Percentiles rank a stretch among this genome's conserved stretches.
phyloP scores from a whole-genome alignment of 2,797 vertebrate species.

The Tolypeutes matacus region DNA sequence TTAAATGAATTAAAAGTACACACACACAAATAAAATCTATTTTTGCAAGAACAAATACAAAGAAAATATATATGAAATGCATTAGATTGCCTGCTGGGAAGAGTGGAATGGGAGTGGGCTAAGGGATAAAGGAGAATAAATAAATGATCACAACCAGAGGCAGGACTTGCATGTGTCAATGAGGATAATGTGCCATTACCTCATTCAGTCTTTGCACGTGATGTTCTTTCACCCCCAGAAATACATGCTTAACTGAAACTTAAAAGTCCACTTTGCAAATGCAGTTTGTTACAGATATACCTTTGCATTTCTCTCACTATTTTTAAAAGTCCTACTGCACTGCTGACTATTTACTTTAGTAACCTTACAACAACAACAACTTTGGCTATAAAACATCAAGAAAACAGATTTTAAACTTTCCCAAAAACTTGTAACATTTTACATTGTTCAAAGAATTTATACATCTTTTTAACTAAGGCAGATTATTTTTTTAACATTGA shows the following conservation, averaged over 20 bases:
- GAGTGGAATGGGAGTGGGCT: not conserved
- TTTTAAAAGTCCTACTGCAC: not conserved
- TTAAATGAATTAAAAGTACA: not conserved
- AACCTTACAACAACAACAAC: not conserved
- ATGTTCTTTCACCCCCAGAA: not conserved
- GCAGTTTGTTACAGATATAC: not conserved
- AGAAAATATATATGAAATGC: not conserved
- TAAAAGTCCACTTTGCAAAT: not conserved
- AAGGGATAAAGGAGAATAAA: not conserved
- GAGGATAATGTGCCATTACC: not conserved
- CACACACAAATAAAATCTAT: not conserved
- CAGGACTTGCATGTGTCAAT: not conserved
- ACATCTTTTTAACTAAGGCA: not conserved
- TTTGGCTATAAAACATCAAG: not conserved
- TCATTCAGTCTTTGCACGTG: not conserved
- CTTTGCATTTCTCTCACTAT: not conserved
- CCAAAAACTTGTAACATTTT: not conserved
- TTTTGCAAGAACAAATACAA: not conserved
- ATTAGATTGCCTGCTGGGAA: not conserved
- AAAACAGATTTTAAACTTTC: constrained; percentile 31
- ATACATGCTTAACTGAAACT: not conserved
- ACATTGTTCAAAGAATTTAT: not conserved
- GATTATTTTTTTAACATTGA: not conserved
- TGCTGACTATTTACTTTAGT: not conserved
- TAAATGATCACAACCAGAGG: not conserved